Evolutionary conservation across 2,888 invertebrate species (phyloP).

Genomic region (Drosophila parthenogenetica): DNA sequence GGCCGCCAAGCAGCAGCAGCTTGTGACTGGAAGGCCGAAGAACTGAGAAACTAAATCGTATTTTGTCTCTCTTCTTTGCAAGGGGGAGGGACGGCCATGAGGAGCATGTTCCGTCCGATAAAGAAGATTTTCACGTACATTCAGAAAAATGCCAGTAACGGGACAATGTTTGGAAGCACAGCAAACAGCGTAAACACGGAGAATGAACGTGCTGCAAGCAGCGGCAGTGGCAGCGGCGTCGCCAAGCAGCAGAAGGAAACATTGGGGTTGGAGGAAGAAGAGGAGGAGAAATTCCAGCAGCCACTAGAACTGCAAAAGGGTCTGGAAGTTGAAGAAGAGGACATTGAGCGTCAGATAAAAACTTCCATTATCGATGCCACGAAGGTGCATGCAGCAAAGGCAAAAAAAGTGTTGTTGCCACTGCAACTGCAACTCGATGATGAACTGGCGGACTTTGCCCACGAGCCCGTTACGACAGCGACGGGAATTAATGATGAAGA

Average conservation of each 20-base stretch:
- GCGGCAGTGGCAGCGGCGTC: background rate
- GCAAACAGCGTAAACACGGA: conserved; percentile 31
- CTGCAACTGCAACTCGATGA: conserved; percentile 58
- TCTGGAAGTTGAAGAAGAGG: conserved; percentile 48
- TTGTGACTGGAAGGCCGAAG: conserved; percentile 26
- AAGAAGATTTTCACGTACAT: conserved; percentile 84
- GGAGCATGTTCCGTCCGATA: conserved; percentile 84
- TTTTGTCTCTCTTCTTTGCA: conserved; percentile 3
- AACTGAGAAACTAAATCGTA: conserved; percentile 16
- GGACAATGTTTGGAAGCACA: conserved; percentile 81
- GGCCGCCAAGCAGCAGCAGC: conserved; percentile 24
- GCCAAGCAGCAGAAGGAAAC: background rate
- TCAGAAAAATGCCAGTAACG: conserved; percentile 84
- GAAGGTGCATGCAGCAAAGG: conserved; percentile 63
- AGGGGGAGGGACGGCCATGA: conserved; percentile 42
- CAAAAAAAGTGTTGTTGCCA: conserved; percentile 44
- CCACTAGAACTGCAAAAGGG: conserved; percentile 1
- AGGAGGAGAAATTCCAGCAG: conserved; percentile 12
- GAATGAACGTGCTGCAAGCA: conserved; percentile 32
- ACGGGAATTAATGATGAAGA: conserved; percentile 34
- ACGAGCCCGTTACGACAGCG: conserved; percentile 43
- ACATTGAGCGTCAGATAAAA: conserved; percentile 80
- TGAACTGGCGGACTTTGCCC: conserved; percentile 71
- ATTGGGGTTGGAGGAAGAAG: background rate
- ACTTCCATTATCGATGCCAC: conserved; percentile 79